Percentiles rank a stretch among this genome's conserved stretches.
phyloP scores from a whole-genome alignment of 2,113 vertebrate species.

The Atlantisia rogersi region DNA sequence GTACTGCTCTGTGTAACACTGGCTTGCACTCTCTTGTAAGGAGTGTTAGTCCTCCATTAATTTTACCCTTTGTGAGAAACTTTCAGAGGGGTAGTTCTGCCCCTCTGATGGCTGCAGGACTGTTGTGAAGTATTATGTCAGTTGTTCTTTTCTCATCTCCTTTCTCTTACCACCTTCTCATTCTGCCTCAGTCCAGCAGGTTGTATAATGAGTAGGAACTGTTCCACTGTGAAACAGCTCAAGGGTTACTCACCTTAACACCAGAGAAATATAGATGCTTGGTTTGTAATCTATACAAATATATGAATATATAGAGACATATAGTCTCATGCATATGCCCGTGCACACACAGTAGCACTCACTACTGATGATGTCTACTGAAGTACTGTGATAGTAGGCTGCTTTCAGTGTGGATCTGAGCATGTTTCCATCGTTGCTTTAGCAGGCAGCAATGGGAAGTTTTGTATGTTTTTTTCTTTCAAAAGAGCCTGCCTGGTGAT shows the following conservation, averaged over 20 bases:
- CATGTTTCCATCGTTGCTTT: not conserved
- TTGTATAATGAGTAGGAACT: not conserved
- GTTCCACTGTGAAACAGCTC: not conserved
- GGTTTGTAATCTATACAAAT: not conserved
- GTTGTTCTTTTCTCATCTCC: not conserved
- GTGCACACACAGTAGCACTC: not conserved
- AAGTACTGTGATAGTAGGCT: not conserved
- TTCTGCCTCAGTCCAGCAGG: not conserved
- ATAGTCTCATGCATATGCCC: not conserved
- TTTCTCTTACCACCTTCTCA: not conserved
- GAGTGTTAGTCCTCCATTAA: not conserved
- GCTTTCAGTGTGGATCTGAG: not conserved
- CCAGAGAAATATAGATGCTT: not conserved
- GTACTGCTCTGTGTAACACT: accelerated
- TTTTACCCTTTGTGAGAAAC: not conserved
- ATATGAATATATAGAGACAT: not conserved
- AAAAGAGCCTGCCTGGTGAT: not conserved
- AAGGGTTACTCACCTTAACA: not conserved
- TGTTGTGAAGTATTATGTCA: not conserved
- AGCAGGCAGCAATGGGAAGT: not conserved
- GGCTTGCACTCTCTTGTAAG: not conserved
- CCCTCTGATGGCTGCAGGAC: not conserved
- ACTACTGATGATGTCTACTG: accelerated
- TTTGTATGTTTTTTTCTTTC: not conserved
- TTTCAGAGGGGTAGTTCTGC: not conserved